Evolutionary conservation across 1,140 invertebrate species (phyloP).

Genomic region (Drosophila equinoxialis): DNA sequence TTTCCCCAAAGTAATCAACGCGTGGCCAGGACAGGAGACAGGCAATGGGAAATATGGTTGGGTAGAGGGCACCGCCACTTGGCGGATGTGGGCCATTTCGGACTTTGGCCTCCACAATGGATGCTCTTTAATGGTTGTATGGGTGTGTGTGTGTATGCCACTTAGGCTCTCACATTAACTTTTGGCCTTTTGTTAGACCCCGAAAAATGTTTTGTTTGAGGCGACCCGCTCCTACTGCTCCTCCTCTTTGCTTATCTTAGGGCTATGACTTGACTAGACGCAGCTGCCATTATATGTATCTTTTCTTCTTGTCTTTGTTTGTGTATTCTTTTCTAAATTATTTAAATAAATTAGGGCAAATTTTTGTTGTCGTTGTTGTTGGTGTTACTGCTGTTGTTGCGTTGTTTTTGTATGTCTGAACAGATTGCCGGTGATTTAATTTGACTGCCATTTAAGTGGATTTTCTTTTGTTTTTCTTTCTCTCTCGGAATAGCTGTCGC

Average conservation of each 20-base stretch:
- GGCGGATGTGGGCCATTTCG: slow-evolving; percentile 54
- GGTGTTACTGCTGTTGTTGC: background rate
- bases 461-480: slow-evolving; percentile 35
- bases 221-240: background rate
- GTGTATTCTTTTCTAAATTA: slow-evolving; percentile 60
- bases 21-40: slow-evolving; percentile 66
- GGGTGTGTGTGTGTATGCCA: slow-evolving; percentile 46
- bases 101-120: slow-evolving; percentile 32
- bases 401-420: slow-evolving; percentile 3
- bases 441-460: slow-evolving; percentile 70
- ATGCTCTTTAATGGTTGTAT: slow-evolving; percentile 59
- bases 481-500: slow-evolving; percentile 26
- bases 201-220: slow-evolving; percentile 63
- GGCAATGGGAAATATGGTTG: slow-evolving; percentile 5
- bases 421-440: slow-evolving; percentile 72
- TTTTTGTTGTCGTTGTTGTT: slow-evolving; percentile 34
- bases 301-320: slow-evolving; percentile 33
- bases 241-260: slow-evolving; percentile 44
- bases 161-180: slow-evolving; percentile 77
- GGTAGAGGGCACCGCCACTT: slow-evolving; percentile 39
- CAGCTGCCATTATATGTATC: slow-evolving; percentile 61
- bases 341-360: slow-evolving; percentile 76
- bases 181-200: slow-evolving; percentile 72
- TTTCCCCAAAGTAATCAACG: slow-evolving; percentile 80
- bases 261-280: slow-evolving; percentile 67